Base-by-base conservation (phyloP, 2,888 invertebrate species). In the Megamerina dolium region DNA sequence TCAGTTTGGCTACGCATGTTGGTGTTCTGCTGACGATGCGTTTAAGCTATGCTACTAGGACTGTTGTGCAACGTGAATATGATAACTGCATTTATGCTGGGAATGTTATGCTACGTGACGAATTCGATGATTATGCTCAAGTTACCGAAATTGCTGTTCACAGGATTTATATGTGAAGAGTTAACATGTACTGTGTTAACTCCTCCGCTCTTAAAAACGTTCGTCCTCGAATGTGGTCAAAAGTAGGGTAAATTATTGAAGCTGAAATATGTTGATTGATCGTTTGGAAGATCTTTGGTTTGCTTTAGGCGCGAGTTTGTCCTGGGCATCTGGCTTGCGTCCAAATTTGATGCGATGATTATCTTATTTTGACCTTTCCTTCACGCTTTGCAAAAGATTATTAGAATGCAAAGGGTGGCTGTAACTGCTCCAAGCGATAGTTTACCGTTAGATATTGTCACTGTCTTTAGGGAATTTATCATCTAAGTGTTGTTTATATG, bases 401-500 rank as follows among this genome's bases (percentile, higher is more conserved):
- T 27, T 37, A 37, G 13, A 6, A 5, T 17, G 13, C 23, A 13
- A 16, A 18, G 13, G 19, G 18, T 29, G 8, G 37, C 18, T 29
- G 37, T 29, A 29, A 37, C 29, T 16, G 37, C 18, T 37, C 27
- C 37, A 18, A 37, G 37, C 19, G 29, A 37, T 19, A 27, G 37
- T 16, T 27, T 26, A 29, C 37, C n/a, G n/a, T 18, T 37, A 19
- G n/a, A 37, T 37, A 37, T 37, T 3, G 36, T 14, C 12, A 26
- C 37, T 37, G 27, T 3, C 14, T 23, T 36, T 5, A 16, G 23
- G 6, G 23, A 10, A 14, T 23, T n/a, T n/a, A n/a, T n/a, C n/a
- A n/a, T n/a, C n/a, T n/a, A n/a, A n/a, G n/a, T n/a, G n/a, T n/a
- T n/a, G n/a, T n/a, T n/a, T n/a, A n/a, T n/a, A n/a, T n/a, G n/a